These are phyloP conservation scores for Congeria kusceri DNA, from an alignment of 2,888 invertebrate species.

Conservation along the genomic window DNA sequence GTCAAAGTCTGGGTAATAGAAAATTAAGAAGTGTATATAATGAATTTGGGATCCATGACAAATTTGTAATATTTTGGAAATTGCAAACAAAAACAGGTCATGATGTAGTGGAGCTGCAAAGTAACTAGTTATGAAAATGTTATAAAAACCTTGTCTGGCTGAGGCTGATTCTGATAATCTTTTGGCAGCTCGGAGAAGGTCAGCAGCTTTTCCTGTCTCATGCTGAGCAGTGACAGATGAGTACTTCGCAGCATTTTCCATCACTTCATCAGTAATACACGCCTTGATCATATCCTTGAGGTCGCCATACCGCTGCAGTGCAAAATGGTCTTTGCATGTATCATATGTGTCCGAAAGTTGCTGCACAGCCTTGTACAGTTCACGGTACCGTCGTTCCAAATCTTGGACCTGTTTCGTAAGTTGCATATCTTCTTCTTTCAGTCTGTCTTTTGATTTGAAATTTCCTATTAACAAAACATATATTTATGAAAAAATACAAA, in stretches of 20 bases:
- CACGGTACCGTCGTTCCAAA: conserved; percentile 42
- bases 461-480: conserved; percentile 20
- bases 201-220: conserved; percentile 49
- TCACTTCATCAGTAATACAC: conserved; percentile 53
- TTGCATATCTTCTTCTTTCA: conserved; percentile 55
- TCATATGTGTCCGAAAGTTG: conserved; percentile 38
- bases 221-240: conserved; percentile 20
- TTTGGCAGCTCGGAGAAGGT: conserved; percentile 44
- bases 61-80: neutral
- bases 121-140: neutral
- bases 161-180: conserved; percentile 38
- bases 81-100: neutral
- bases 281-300: conserved; percentile 63
- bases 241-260: conserved; percentile 46
- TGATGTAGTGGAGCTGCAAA: neutral
- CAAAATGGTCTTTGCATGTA: conserved; percentile 53
- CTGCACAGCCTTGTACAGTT: conserved; percentile 48
- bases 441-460: conserved; percentile 58
- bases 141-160: conserved; percentile 30
- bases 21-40: no score
- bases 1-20: no score
- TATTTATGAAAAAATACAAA: neutral
- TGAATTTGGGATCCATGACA: no score
- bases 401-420: conserved; percentile 39
- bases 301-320: conserved; percentile 52